Evolutionary conservation across 2,888 invertebrate species (phyloP).

Genomic region (Ferrisia virgata): DNA sequence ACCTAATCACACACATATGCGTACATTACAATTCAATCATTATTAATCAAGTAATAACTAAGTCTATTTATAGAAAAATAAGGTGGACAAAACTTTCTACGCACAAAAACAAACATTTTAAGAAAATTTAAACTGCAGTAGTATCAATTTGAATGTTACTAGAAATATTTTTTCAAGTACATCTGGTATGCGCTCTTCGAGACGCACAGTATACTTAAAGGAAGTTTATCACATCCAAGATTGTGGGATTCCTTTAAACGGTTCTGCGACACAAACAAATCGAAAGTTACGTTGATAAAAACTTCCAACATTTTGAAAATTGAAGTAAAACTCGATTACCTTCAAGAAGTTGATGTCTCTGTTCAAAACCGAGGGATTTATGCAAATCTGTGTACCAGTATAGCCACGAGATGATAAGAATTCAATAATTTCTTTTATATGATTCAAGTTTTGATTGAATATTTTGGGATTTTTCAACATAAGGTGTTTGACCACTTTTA

Average conservation of each 20-base stretch:
- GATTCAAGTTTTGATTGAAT: not conserved
- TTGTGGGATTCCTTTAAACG: not conserved
- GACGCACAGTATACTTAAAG: not conserved
- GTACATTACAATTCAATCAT: too few species aligned
- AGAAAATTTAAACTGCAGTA: not conserved
- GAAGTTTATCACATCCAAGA: not conserved
- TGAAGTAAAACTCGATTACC: not conserved
- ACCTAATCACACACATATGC: too few species aligned
- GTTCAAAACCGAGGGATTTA: not conserved
- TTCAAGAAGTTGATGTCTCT: not conserved
- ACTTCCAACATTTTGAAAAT: not conserved
- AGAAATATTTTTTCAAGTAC: not conserved
- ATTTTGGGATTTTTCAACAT: too few species aligned
- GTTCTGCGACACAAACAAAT: not conserved
- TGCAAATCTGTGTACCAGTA: not conserved
- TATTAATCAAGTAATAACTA: too few species aligned
- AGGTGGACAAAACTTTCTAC: too few species aligned
- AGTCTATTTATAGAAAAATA: too few species aligned
- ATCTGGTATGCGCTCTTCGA: not conserved
- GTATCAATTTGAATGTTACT: not conserved
- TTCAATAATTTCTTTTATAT: not conserved
- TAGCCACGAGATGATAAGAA: not conserved
- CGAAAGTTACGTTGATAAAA: not conserved
- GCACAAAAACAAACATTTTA: too few species aligned
- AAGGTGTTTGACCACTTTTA: not conserved